Evolutionary conservation across 2,797 vertebrate genomes (phyloP).

Genomic region (Gallinago stenura): DNA sequence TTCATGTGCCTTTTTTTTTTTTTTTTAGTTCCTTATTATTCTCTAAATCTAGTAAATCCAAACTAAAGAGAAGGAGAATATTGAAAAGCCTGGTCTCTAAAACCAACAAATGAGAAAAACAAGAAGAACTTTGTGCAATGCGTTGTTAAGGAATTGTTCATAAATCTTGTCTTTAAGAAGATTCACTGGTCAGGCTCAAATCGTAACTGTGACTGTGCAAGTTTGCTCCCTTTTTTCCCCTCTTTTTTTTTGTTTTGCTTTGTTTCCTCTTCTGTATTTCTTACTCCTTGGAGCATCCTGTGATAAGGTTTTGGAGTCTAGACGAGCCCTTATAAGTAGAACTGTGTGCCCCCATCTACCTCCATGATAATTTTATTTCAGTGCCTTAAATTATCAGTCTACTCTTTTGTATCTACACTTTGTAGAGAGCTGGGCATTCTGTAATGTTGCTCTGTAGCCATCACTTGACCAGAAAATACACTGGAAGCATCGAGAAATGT

Average conservation of each 20-base stretch:
- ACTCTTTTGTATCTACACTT: neutral
- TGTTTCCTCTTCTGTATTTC: neutral
- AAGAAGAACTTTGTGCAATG: neutral
- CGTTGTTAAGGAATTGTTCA: neutral
- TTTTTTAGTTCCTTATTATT: neutral
- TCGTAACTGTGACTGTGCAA: neutral
- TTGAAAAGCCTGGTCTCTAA: neutral
- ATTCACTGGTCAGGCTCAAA: neutral
- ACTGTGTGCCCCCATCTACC: too few species aligned
- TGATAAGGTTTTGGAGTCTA: neutral
- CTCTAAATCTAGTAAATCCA: neutral
- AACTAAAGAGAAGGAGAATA: neutral
- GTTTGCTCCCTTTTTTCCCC: neutral
- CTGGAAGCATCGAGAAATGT: neutral
- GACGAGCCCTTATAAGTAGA: neutral
- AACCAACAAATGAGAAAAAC: neutral
- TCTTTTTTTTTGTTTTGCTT: neutral
- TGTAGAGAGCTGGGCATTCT: neutral
- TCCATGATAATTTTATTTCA: neutral
- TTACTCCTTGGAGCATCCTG: neutral
- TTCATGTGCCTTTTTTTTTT: too few species aligned
- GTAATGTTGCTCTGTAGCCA: neutral
- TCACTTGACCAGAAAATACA: neutral
- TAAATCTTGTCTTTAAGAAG: neutral
- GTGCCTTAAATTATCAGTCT: neutral